These are phyloP conservation scores for Clamator glandarius DNA, from an alignment of 2,797 vertebrate genomes.

Conservation along the genomic window DNA sequence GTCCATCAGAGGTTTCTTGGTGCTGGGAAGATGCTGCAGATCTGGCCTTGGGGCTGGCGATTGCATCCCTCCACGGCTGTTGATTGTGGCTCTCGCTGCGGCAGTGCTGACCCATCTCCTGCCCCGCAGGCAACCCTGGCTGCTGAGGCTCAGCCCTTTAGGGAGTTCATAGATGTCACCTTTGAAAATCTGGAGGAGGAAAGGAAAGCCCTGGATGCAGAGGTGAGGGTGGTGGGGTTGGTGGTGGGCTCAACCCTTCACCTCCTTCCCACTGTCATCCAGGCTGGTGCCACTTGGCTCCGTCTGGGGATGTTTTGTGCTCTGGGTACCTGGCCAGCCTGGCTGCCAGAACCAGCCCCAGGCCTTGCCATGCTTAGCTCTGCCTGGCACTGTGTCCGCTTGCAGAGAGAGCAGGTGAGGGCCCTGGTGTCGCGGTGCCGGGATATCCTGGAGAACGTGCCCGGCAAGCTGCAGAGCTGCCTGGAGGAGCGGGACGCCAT, in stretches of 20 bases:
- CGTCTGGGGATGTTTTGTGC: fast-evolving
- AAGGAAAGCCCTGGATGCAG: constrained; percentile 16
- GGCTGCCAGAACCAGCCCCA: fast-evolving
- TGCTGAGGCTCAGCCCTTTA: constrained; percentile 1
- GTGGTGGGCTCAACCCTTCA: fast-evolving
- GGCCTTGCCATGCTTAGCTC: background rate
- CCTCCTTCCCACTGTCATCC: fast-evolving
- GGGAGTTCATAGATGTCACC: constrained; percentile 35
- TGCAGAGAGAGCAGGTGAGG: constrained; percentile 76
- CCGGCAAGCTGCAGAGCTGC: constrained; percentile 76
- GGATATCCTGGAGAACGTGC: constrained; percentile 71
- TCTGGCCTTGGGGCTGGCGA: fast-evolving
- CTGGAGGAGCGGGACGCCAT: constrained; percentile 78
- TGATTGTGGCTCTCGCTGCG: background rate
- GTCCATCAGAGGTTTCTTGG: background rate
- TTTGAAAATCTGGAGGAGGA: constrained; percentile 64
- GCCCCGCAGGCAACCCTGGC: constrained; percentile 64
- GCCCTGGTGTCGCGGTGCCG: constrained; percentile 75
- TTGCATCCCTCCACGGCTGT: fast-evolving
- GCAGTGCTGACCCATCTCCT: background rate
- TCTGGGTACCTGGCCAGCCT: background rate
- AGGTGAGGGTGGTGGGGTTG: constrained; percentile 59
- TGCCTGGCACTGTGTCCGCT: background rate
- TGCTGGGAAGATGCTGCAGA: background rate
- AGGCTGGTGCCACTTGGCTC: fast-evolving